Base-by-base conservation (phyloP, 2,888 invertebrate species). In the Caradrina kadenii region DNA sequence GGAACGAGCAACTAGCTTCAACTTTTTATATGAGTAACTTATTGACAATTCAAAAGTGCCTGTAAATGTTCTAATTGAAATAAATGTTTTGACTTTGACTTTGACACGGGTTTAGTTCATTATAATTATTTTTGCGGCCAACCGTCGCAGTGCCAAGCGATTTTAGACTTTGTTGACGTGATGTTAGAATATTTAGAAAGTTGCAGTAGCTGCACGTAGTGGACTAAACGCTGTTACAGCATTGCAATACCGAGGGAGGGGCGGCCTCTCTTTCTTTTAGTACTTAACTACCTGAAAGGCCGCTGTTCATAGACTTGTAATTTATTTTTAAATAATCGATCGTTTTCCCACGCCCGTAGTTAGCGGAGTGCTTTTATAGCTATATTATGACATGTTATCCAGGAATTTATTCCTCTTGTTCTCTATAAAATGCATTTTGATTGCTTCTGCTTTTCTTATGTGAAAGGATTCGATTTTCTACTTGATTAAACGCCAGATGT, bases 161-260 rank as follows among this genome's bases (percentile, higher is more conserved):
- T 54, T 71, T 50, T 56, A 49, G 35, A 58, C 56, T 26, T 21
- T 31, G 13, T 3, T 39, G 0, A 2, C 26, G 8, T 53, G 48
- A n/a, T 10, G n/a, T 21, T 53, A 58, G 52, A 64, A 17, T 15
- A 26, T 7, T 3, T 52, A 15, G n/a, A 45, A 39, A 10, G 17
- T 56, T 6, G 3, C 7, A 26, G 11, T 19, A 45, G 19, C 6
- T 7, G 17, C 19, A 45, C 17, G 22, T 21, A 21, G 3, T 45
- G 21, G n/a, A 45, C 21, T 39, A 21, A 48, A n/a, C 5, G 13
- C 22, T 58, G n/a, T 50, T 42, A 68, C n/a, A n/a, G n/a, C 42
- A 69, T 54, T 48, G 26, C 11, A 53, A 53, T 69, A 13, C 31
- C 52, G 19, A 21, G 49, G 8, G 15, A 11, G 48, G 17, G 10